A percentile compares a stretch with the other conserved stretches of the same genome.
Conservation (phyloP, 2,797 vertebrate species). For the Melanotaenia pygmaea region DNA sequence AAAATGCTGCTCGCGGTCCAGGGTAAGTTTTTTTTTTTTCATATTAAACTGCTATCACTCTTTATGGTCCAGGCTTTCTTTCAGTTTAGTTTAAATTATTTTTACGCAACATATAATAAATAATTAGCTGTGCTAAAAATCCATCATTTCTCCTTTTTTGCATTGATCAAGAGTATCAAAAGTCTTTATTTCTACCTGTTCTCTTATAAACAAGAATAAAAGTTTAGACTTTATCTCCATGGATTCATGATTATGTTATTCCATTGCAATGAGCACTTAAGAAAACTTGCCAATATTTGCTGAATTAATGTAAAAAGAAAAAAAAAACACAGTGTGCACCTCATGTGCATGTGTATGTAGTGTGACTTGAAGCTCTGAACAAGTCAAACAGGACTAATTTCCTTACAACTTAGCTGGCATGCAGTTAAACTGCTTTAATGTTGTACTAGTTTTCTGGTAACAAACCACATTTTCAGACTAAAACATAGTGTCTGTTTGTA, state of each 20-base stretch:
- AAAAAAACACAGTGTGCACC: conserved; percentile 24
- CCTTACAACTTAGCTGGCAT: not conserved
- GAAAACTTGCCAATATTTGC: conserved; percentile 56
- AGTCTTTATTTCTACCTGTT: conserved; percentile 28
- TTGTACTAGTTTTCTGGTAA: conserved; percentile 18
- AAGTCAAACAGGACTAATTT: conserved; percentile 27
- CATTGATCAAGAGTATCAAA: conserved; percentile 14
- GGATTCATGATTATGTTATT: conserved; percentile 54
- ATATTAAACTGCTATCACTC: not conserved
- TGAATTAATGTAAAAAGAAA: conserved; percentile 56
- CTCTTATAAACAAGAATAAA: conserved; percentile 25
- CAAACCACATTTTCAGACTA: conserved; percentile 7
- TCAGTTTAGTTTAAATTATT: not conserved
- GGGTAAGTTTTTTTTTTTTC: conserved; percentile 58
- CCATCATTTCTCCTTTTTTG: conserved; percentile 8
- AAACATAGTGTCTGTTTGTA: conserved; percentile 1
- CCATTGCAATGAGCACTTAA: conserved; percentile 23
- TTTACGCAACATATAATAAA: not conserved
- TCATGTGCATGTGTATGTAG: conserved; percentile 33
- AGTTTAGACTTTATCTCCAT: conserved; percentile 45
- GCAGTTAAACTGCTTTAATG: not conserved
- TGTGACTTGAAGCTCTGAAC: conserved; percentile 21
- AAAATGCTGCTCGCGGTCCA: conserved; percentile 77
- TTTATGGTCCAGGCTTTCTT: not conserved
- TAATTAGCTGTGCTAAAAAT: not conserved